Evolutionary conservation across 2,888 invertebrate species (phyloP), one percentile per base, ranked within the genome.

Genomic region (Folsomia candida): DNA sequence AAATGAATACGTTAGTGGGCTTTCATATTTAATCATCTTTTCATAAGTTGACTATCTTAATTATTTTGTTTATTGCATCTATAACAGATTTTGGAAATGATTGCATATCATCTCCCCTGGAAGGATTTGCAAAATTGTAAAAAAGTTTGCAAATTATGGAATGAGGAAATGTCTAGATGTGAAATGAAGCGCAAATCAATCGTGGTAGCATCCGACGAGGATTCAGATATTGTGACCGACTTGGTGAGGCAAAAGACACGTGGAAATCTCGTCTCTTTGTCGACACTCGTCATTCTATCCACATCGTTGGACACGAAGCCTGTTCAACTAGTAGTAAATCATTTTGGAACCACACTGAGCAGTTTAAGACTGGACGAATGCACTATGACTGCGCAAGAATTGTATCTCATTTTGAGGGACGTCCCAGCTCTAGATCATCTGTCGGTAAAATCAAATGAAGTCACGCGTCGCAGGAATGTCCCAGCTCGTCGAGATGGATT

Each of bases 71-170:
- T n/a, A n/a, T n/a, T n/a, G n/a, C n/a, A n/a, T n/a, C n/a, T n/a
- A n/a, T n/a, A n/a, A 2, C 22, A 75, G 75, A 66, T 75, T 47
- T 47, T 75, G 69, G 75, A 75, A 62, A 69, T 72, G 20, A 67
- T 75, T 28, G 72, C 72, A 11, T 63, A 59, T 25, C 51, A 70
- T 28, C 69, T 75, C 2, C 72, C 75, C 11, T 57, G 47, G 3
- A 68, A 75, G 51, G 72, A 72, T 54, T 37, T 75, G 18, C 57
- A 69, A 0, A 51, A 24, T n/a, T 75, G 75, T 51, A 51, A 69
- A 1, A 28, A 69, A 11, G 75, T 75, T 18, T 75, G 75, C 47
- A 68, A 67, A 24, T 24, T 67, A 2, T 75, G 72, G 71, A 47
- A 72, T 22, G 25, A 27, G 1, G 72, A 75, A 64, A 69, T 75